Base-by-base conservation (phyloP, 2,113 vertebrate genomes). In the Hippocampus abdominalis region DNA sequence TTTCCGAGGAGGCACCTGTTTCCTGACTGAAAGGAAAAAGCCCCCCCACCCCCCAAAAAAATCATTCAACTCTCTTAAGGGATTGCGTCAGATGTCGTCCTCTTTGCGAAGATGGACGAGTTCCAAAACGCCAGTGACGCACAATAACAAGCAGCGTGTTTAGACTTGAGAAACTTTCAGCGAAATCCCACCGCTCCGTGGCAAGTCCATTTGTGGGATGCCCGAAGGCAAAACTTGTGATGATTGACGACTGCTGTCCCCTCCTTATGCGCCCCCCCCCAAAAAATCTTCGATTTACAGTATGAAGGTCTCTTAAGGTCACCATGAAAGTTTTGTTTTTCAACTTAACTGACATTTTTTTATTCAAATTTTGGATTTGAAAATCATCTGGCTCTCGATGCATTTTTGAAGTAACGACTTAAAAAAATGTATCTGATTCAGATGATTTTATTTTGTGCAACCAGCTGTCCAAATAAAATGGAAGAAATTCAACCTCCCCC, bases 1-100 rank as follows among this genome's bases (percentile, higher is more conserved):
- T 78, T 83, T 23, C 60, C 64, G 73, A 86, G 83, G 85, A 89
- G 85, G 72, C 85, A 88, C 86, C 87, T 85, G 89, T 76, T 90
- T 87, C 88, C 86, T 87, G 75, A 65, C 76, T 18, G 56, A 61
- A 60, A 73, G 64, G 62, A 77, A 15, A 36, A 36, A 36, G 32
- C 32, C 32, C 32, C 32, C 5, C 8, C 42, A 13, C 42, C 10
- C 40, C 40, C 8, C 11, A 23, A 74, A 71, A 77, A 72, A 69
- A 63, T 60, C 70, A 12, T 49, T 27, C 40, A 21, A 81, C 83
- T 53, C 46, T 68, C 11, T 76, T 72, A 23, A 66, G 72, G 68
- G 78, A 79, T 68, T n/a, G 51, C 32, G 68, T 81, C 66, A 66
- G 69, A 71, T 49, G 49, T 65, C 73, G 70, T 71, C 62, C 64